These are phyloP conservation scores for Varecia variegata DNA, from an alignment of 2,797 vertebrate genomes.

Conservation along the genomic window DNA sequence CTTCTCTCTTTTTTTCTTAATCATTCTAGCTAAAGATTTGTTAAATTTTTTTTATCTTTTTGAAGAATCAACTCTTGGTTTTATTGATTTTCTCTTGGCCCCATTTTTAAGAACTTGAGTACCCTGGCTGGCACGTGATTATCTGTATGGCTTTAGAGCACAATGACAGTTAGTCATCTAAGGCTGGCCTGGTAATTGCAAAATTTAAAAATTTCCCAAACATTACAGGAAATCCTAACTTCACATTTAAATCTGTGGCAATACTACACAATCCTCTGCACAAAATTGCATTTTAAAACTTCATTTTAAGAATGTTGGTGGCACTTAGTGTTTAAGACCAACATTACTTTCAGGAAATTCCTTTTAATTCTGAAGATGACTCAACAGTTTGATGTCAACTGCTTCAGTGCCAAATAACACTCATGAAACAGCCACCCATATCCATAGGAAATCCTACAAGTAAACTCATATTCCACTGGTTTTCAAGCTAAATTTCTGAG, in stretches of 20 bases:
- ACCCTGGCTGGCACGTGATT: background rate
- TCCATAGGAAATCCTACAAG: background rate
- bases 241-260: constrained; percentile 15
- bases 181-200: background rate
- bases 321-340: background rate
- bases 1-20: background rate
- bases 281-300: constrained; percentile 15
- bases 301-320: background rate
- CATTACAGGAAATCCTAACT: constrained; percentile 15
- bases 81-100: background rate
- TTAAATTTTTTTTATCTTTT: background rate
- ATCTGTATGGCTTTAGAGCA: background rate
- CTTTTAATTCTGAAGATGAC: constrained; percentile 13
- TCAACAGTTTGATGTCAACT: background rate
- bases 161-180: constrained; percentile 16
- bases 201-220: constrained; percentile 5
- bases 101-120: background rate
- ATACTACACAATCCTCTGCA: background rate
- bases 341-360: constrained; percentile 19
- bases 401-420: background rate
- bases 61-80: background rate
- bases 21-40: background rate
- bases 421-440: background rate
- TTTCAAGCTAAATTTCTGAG: background rate
- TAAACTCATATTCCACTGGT: background rate